Conservation (phyloP, 2,113 vertebrate species). For the Calcarius ornatus region DNA sequence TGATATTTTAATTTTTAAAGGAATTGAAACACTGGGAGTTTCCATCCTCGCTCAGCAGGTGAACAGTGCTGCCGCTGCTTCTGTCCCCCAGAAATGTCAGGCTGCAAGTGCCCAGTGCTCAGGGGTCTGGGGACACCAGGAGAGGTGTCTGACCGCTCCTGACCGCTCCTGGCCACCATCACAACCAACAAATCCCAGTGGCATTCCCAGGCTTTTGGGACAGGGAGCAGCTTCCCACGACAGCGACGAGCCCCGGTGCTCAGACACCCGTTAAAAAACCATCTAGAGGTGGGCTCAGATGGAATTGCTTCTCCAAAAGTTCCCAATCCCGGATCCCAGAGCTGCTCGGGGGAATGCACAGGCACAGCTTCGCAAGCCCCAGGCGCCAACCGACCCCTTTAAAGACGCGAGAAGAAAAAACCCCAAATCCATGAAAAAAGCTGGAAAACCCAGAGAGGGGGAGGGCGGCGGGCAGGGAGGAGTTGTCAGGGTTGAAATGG, state of each 20-base stretch:
- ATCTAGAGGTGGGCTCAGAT: fast-evolving
- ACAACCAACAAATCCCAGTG: fast-evolving
- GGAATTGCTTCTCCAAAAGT: background rate
- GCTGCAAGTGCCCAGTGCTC: background rate
- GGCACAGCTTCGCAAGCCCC: background rate
- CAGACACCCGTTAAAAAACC: fast-evolving
- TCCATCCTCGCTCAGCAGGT: background rate
- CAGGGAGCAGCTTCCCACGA: fast-evolving
- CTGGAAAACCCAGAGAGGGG: background rate
- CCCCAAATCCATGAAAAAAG: background rate
- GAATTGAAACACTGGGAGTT: background rate
- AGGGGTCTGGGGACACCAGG: background rate
- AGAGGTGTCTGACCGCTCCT: background rate
- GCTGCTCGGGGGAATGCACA: fast-evolving
- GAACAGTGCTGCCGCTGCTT: background rate
- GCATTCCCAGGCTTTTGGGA: background rate
- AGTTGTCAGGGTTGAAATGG: slow-evolving; percentile 34
- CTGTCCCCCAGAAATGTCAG: background rate
- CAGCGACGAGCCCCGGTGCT: fast-evolving
- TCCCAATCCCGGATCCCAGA: fast-evolving
- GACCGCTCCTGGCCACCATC: background rate
- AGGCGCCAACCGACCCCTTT: background rate
- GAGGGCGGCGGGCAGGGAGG: background rate
- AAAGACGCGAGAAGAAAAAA: background rate
- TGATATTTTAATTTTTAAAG: background rate